Evolutionary conservation across 2,113 vertebrate genomes (phyloP).

Genomic region (Falcunculus frontatus): DNA sequence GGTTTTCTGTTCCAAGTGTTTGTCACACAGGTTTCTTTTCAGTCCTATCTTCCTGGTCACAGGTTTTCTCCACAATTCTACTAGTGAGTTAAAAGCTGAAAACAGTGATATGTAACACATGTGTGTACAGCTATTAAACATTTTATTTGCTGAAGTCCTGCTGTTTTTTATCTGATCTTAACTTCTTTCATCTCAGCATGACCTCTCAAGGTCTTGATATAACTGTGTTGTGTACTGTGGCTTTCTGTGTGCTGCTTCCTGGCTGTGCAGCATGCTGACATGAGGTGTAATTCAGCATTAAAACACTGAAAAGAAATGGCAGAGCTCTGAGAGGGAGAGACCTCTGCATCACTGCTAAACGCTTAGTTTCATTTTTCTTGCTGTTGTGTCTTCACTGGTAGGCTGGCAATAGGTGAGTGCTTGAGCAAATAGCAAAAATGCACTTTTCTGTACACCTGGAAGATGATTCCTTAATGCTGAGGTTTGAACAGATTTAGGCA

Average conservation of each 20-base stretch:
- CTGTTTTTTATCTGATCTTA: background rate
- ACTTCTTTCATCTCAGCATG: background rate
- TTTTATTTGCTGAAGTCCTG: background rate
- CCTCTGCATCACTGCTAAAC: background rate
- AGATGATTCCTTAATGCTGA: background rate
- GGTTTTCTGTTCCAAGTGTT: background rate
- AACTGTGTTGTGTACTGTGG: background rate
- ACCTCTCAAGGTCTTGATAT: background rate
- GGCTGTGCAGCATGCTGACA: background rate
- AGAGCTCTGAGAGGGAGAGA: background rate
- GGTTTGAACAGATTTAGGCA: background rate
- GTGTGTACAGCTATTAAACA: background rate
- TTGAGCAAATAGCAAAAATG: background rate
- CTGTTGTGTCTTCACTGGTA: background rate
- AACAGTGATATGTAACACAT: background rate
- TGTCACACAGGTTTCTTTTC: background rate
- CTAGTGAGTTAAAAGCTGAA: background rate
- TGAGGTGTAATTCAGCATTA: background rate
- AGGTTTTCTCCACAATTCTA: background rate
- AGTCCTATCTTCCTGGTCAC: background rate
- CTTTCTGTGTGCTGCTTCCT: background rate
- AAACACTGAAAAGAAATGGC: background rate
- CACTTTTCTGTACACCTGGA: background rate
- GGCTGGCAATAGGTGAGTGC: background rate
- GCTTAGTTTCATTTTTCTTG: background rate